Evolutionary conservation across 2,113 vertebrate genomes (phyloP).

Genomic region (Climacteris rufus): DNA sequence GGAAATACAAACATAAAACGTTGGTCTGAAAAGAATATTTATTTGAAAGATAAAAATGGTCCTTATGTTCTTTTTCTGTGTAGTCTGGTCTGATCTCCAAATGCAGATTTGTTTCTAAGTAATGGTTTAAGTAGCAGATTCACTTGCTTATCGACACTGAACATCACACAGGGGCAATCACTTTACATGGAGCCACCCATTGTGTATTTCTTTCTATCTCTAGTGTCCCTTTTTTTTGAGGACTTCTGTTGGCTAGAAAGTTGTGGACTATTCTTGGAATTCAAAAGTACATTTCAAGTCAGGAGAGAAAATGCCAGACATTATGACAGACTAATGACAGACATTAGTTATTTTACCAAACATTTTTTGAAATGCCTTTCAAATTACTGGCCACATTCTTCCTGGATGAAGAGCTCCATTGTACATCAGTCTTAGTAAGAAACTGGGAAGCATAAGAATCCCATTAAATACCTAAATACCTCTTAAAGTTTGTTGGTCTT

Average conservation of each 20-base stretch:
- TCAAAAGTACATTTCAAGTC: background rate
- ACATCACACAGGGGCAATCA: constrained; percentile 1
- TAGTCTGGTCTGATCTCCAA: background rate
- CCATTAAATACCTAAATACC: background rate
- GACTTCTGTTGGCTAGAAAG: background rate
- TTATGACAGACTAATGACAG: background rate
- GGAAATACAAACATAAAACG: background rate
- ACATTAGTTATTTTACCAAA: background rate
- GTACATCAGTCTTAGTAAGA: background rate
- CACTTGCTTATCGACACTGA: background rate
- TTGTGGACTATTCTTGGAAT: background rate
- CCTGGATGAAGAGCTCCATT: background rate
- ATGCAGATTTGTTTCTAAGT: background rate
- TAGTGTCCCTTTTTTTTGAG: background rate
- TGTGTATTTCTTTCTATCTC: constrained; percentile 6
- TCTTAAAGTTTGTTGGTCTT: background rate
- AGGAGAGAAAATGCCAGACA: constrained; percentile 27
- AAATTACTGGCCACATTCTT: background rate
- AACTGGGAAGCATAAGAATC: background rate
- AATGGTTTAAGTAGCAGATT: constrained; percentile 25
- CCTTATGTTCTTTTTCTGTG: background rate
- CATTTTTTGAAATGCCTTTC: background rate
- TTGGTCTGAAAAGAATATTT: background rate
- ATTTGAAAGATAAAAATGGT: background rate
- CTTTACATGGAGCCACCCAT: background rate